Evolutionary conservation across 2,888 invertebrate species (phyloP).

Genomic region (Pandemis heparana): DNA sequence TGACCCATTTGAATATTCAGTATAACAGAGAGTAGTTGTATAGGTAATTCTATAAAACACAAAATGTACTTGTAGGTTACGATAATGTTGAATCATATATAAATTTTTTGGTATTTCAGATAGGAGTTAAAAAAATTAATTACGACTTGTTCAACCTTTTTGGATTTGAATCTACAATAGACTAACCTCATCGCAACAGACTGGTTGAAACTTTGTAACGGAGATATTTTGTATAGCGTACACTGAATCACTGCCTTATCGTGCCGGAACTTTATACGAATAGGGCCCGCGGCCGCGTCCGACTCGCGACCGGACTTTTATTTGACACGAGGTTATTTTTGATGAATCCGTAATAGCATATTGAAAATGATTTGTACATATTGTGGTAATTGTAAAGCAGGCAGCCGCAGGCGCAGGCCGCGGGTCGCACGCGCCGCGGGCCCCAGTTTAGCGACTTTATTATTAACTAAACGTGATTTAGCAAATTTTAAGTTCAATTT

Average conservation of each 20-base stretch:
- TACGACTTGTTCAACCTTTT: conserved; percentile 82
- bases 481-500: conserved; percentile 44
- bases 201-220: conserved; percentile 81
- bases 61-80: conserved; percentile 84
- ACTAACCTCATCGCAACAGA: conserved; percentile 82
- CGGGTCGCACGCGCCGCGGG: conserved; percentile 61
- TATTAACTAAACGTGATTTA: conserved; percentile 58
- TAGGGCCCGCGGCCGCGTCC: conserved; percentile 46
- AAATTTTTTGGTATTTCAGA: conserved; percentile 78
- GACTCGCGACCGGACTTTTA: conserved; percentile 20
- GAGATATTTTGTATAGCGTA: conserved; percentile 84
- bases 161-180: conserved; percentile 86
- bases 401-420: conserved; percentile 3
- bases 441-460: conserved; percentile 61
- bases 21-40: conserved; percentile 76
- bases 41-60: conserved; percentile 82
- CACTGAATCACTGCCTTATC: conserved; percentile 85
- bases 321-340: conserved; percentile 34
- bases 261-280: conserved; percentile 79
- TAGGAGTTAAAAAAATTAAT: conserved; percentile 79
- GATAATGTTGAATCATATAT: conserved; percentile 82
- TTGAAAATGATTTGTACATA: conserved; percentile 40
- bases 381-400: conserved; percentile 17
- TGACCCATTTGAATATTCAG: conserved; percentile 78
- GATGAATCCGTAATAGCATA: conserved; percentile 36